These are phyloP conservation scores for Ctenoplectra terminalis DNA, from an alignment of 1,140 invertebrate species.

Conservation along the genomic window DNA sequence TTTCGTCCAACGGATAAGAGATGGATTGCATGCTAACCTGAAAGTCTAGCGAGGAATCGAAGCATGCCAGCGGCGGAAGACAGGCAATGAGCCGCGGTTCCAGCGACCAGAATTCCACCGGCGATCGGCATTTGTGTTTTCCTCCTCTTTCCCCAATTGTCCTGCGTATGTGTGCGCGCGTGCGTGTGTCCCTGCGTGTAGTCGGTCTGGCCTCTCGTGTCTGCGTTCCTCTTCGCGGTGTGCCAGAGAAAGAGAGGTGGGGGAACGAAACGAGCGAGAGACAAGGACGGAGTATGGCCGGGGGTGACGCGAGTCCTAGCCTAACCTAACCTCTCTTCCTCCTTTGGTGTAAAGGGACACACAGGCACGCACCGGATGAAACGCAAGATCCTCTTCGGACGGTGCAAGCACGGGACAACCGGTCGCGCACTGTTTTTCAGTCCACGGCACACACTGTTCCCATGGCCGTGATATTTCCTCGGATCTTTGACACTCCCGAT, in stretches of 20 bases:
- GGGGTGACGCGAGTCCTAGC: constrained; percentile 60
- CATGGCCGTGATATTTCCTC: constrained; percentile 55
- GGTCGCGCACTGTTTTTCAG: constrained; percentile 49
- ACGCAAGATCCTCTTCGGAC: constrained; percentile 29
- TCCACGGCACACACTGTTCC: constrained; percentile 54
- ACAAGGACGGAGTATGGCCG: constrained; percentile 23
- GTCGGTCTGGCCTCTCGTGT: constrained; percentile 36
- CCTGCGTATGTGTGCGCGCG: neutral
- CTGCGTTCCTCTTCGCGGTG: constrained; percentile 51
- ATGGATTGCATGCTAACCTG: constrained; percentile 74
- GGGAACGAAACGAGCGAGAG: constrained; percentile 12
- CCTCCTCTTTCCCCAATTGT: constrained; percentile 62
- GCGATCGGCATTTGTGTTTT: constrained; percentile 72
- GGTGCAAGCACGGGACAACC: constrained; percentile 29
- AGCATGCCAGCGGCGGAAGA: constrained; percentile 75
- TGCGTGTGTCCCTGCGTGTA: neutral
- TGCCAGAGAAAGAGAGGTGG: constrained; percentile 41
- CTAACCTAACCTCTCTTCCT: constrained; percentile 68
- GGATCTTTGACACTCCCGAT: constrained; percentile 51
- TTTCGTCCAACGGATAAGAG: constrained; percentile 18
- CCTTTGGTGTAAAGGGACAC: constrained; percentile 36
- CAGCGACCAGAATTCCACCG: constrained; percentile 67
- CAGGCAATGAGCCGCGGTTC: constrained; percentile 60
- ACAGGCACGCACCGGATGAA: constrained; percentile 47
- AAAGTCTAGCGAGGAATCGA: constrained; percentile 78